Base-by-base conservation (phyloP, 2,797 vertebrate species). In the Fistularia tabacaria region DNA sequence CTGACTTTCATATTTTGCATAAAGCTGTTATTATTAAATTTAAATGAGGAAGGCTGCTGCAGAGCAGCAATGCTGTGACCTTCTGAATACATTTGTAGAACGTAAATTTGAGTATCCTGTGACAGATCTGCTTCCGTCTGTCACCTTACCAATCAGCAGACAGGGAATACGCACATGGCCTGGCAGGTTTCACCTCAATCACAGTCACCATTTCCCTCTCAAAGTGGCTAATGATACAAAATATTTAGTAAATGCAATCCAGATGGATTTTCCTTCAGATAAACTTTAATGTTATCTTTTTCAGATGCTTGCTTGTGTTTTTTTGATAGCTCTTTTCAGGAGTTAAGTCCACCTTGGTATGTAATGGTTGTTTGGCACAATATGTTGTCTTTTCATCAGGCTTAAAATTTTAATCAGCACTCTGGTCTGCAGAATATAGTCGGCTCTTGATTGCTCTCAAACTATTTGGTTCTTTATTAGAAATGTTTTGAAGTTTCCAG, bases 21-120 rank as follows among this genome's bases (percentile, higher is more conserved):
- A 74, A 87, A 88, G 74, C 77, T 81, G 79, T 82, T 85, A 75
- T 85, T 78, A 87, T 88, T 81, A 77, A 73, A 88, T 86, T 87
- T 84, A 85, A 86, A 89, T 85, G 85, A 74, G 69, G 59, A 54
- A 75, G 79, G 71, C 65, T 73, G 75, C 80, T 62, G 74, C 73
- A 73, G 73, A 79, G 77, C 76, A 75, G 77, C 64, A 64, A 70
- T 74, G 74, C 75, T 73, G 66, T 87, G 86, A 89, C 86, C 86
- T 90, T 87, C 78, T 82, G 76, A 86, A 85, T 82, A 77, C 81
- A 84, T 84, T 85, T 80, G 81, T 77, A 64, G 70, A 81, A 80
- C 66, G 52, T 63, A 82, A 69, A 79, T 80, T 66, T 75, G 71
- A 80, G 72, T 74, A 79, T 81, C 77, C 66, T 44, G 79, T 86